These are phyloP conservation scores for Urocolius indicus DNA, from an alignment of 2,113 vertebrate species.

Conservation along the genomic window DNA sequence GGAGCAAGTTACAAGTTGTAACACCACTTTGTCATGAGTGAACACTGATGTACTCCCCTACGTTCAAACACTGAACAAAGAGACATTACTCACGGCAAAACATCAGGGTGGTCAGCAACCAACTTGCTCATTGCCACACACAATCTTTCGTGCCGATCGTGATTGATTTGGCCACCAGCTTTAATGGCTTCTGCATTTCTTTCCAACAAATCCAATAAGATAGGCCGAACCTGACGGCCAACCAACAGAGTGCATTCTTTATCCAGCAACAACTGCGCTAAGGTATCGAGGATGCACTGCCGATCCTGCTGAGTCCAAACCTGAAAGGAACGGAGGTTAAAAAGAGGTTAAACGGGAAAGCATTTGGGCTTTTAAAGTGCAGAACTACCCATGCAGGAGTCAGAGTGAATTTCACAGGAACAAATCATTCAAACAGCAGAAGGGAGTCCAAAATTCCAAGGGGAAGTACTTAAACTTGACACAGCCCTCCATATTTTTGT, in stretches of 20 bases:
- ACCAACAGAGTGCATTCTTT: constrained; percentile 91
- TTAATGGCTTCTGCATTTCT: constrained; percentile 88
- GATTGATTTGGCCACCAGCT: constrained; percentile 84
- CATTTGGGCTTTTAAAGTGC: not conserved
- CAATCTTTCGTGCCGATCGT: constrained; percentile 93
- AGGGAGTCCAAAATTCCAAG: not conserved
- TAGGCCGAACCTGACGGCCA: constrained; percentile 86
- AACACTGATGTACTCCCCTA: accelerated
- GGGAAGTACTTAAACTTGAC: not conserved
- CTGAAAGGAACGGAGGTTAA: constrained; percentile 69
- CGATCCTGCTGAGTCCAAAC: constrained; percentile 92
- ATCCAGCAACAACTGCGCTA: constrained; percentile 89
- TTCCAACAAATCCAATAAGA: constrained; percentile 93
- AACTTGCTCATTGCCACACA: constrained; percentile 96
- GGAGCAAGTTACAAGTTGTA: not conserved
- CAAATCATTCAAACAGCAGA: not conserved
- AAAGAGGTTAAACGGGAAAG: not conserved
- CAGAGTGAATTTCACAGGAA: not conserved
- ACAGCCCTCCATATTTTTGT: not conserved
- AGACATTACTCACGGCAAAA: constrained; percentile 86
- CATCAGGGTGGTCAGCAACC: constrained; percentile 86
- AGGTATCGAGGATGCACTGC: constrained; percentile 84
- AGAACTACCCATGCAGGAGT: not conserved
- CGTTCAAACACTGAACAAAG: not conserved
- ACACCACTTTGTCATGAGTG: not conserved